These are phyloP conservation scores for Macrosoma leucophasiata DNA, from an alignment of 2,888 invertebrate genomes.

Conservation along the genomic window DNA sequence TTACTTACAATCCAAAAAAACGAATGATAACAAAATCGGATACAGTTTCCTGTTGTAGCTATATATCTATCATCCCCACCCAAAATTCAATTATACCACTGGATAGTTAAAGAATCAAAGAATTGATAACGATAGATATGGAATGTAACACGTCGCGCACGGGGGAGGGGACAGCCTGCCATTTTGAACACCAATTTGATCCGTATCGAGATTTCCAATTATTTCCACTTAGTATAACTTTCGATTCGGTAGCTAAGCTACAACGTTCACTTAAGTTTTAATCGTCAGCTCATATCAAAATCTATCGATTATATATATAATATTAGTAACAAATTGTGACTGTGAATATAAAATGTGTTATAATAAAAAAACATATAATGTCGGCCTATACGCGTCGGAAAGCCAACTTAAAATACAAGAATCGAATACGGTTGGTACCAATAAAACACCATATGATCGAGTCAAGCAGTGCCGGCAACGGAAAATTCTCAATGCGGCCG, in stretches of 20 bases:
- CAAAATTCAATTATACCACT: not conserved
- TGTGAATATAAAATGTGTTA: too few relatives aligned
- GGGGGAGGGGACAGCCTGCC: too few relatives aligned
- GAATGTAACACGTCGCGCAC: not conserved
- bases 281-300: not conserved
- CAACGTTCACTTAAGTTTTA: not conserved
- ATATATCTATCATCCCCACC: not conserved
- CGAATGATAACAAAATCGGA: not conserved
- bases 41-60: not conserved
- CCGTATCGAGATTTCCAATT: not conserved
- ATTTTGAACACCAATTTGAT: too few relatives aligned
- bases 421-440: not conserved
- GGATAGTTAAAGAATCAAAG: not conserved
- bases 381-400: not conserved
- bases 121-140: not conserved
- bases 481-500: slow-evolving; percentile 7
- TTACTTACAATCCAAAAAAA: not conserved
- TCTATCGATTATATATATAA: not conserved
- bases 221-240: not conserved
- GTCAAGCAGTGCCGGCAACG: slow-evolving; percentile 10
- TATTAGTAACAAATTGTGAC: too few relatives aligned
- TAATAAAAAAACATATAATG: too few relatives aligned
- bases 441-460: slow-evolving; percentile 8
- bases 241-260: not conserved
- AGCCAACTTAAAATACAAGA: not conserved